Conservation (phyloP, 2,113 vertebrate species). For the Eubucco bourcierii region DNA sequence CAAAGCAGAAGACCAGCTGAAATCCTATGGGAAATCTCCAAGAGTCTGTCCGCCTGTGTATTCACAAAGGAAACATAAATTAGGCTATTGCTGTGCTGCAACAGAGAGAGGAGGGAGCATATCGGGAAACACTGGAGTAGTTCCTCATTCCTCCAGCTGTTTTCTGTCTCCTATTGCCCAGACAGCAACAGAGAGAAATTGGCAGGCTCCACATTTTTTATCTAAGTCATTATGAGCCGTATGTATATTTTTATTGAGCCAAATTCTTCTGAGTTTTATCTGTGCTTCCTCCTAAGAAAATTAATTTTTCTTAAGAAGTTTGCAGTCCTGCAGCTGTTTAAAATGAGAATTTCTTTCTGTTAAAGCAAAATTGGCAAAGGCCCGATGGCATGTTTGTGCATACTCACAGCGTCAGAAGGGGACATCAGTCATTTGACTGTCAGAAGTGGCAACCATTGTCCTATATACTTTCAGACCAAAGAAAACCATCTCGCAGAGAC, state of each 20-base stretch:
- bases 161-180: background rate
- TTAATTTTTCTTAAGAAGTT: background rate
- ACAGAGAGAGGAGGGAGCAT: background rate
- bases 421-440: background rate
- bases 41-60: background rate
- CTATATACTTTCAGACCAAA: background rate
- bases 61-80: background rate
- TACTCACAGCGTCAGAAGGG: background rate
- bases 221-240: background rate
- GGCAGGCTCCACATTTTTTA: background rate
- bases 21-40: background rate
- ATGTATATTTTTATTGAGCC: background rate
- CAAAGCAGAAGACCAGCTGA: background rate
- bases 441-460: background rate
- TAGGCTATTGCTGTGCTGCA: background rate
- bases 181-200: background rate
- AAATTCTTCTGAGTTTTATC: background rate
- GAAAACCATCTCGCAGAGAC: background rate
- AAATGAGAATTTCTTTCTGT: background rate
- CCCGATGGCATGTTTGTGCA: background rate
- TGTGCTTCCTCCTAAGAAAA: background rate
- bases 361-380: background rate
- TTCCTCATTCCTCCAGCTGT: background rate
- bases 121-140: background rate
- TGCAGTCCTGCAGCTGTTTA: background rate